A percentile compares a stretch with the other conserved stretches of the same genome.
These are phyloP conservation scores for Eulemur coronatus DNA, from an alignment of 2,797 vertebrate species.

Conservation along the genomic window DNA sequence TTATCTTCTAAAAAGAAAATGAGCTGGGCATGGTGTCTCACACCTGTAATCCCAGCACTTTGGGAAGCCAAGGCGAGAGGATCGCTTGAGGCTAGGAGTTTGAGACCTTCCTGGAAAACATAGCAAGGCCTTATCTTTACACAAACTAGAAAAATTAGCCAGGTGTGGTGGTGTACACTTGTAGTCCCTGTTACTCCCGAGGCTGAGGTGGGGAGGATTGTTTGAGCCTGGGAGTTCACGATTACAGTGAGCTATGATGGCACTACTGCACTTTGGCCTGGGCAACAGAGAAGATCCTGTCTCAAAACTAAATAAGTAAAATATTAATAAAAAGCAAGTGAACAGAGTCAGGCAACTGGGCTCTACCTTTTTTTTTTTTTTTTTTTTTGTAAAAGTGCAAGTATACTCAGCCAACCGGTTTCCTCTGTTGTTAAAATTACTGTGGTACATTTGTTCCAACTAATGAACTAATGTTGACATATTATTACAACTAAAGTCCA, in stretches of 20 bases:
- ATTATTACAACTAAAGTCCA: not conserved
- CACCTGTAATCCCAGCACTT: not conserved
- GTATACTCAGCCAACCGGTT: not conserved
- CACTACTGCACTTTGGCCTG: not conserved
- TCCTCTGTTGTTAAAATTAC: not conserved
- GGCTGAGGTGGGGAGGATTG: not conserved
- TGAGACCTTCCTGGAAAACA: not conserved
- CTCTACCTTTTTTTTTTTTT: not conserved
- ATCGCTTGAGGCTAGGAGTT: not conserved
- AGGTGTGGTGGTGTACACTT: not conserved
- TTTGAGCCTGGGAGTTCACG: not conserved
- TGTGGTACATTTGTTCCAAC: not conserved
- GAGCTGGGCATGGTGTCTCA: not conserved
- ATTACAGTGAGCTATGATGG: not conserved
- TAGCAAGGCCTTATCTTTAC: not conserved
- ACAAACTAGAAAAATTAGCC: not conserved
- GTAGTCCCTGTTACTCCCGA: not conserved
- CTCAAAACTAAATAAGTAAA: not conserved
- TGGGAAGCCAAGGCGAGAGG: not conserved
- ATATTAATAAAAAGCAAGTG: not conserved
- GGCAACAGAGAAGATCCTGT: not conserved
- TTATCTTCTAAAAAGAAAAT: not conserved
- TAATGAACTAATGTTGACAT: not conserved
- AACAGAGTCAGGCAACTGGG: not conserved
- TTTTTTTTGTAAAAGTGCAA: not conserved